Conservation (phyloP, 2,797 vertebrate genomes). For the Sylvilagus floridanus region DNA sequence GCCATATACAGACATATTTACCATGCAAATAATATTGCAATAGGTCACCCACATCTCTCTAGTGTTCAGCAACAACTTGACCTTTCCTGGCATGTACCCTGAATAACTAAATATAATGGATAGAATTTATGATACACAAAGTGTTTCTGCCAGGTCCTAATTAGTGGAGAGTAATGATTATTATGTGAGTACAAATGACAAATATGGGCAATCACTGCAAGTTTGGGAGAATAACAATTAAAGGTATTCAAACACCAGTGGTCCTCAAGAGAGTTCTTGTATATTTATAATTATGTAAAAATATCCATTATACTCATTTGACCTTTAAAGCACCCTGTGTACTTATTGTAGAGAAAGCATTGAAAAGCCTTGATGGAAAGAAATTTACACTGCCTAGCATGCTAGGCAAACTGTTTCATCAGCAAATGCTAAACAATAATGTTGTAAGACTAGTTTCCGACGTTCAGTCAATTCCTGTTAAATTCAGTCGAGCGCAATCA, state of each 20-base stretch:
- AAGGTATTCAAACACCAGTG: slow-evolving; percentile 77
- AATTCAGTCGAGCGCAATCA: slow-evolving; percentile 81
- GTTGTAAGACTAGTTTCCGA: slow-evolving; percentile 76
- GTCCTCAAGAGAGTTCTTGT: slow-evolving; percentile 69
- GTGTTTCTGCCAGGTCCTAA: slow-evolving; percentile 20
- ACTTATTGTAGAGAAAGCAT: slow-evolving; percentile 80
- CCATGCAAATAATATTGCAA: neutral
- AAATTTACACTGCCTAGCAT: slow-evolving; percentile 61
- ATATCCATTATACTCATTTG: slow-evolving; percentile 78
- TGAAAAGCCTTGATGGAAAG: slow-evolving; percentile 84
- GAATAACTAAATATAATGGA: neutral
- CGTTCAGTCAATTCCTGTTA: slow-evolving; percentile 76
- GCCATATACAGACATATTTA: neutral
- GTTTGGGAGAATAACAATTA: slow-evolving; percentile 81
- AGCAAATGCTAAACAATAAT: slow-evolving; percentile 83
- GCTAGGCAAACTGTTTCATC: slow-evolving; percentile 78
- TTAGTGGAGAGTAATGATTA: slow-evolving; percentile 65
- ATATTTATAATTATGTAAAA: slow-evolving; percentile 83
- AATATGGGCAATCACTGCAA: slow-evolving; percentile 78
- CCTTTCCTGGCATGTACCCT: neutral
- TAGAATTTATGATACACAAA: neutral
- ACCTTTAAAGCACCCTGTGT: slow-evolving; percentile 81
- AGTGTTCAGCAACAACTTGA: neutral
- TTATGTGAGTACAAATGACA: slow-evolving; percentile 80
- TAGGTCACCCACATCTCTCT: neutral